Base-by-base conservation (phyloP, 2,888 invertebrate species). In the Brachyptera risi region DNA sequence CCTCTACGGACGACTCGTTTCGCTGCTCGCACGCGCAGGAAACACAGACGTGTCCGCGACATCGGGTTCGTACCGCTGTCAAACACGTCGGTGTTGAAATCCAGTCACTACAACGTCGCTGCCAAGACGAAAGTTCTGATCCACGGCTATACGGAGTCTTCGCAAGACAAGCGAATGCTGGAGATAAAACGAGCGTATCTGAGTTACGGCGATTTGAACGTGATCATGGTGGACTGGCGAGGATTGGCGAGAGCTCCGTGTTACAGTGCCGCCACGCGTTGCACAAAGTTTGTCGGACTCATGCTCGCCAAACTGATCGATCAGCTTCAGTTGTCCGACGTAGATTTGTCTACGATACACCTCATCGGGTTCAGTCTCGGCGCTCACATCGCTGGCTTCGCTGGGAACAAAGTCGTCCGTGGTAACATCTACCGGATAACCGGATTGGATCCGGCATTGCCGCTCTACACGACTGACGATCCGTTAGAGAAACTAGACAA, bases 201-300 rank as follows among this genome's bases (percentile, higher is more conserved):
- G 4, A 19, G 11, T 1, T 9, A 19, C 3, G 54, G 37, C 7
- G 37, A 37, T 9, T 35, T 17, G 13, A 79, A 79, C 67, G 71
- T 79, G 0, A 75, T 79, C 38, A 74, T 75, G 2, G 70, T 79
- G 0, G 79, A 79, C 66, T 79, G 79, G 78, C 71, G 69, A 2
- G 60, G 64, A 0, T 67, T 78, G 2, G 77, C 78, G 2, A 72
- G 72, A 56, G 72, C 71, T 3, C 69, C 70, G 2, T 70, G 69
- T 65, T 79, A 79, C 67, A 59, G 69, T 4, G 73, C 74, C 1
- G 76, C 79, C 0, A 72, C 71, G 57, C 63, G 62, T 0, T 74
- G 75, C 24, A 72, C 73, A 0, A 65, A 70, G 1, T 37, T 57
- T 35, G 62, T 64, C 17, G 64, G 64, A 5, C 35, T 27, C 42